Conservation (phyloP, 2,113 vertebrate species). For the Muscicapa adusta region DNA sequence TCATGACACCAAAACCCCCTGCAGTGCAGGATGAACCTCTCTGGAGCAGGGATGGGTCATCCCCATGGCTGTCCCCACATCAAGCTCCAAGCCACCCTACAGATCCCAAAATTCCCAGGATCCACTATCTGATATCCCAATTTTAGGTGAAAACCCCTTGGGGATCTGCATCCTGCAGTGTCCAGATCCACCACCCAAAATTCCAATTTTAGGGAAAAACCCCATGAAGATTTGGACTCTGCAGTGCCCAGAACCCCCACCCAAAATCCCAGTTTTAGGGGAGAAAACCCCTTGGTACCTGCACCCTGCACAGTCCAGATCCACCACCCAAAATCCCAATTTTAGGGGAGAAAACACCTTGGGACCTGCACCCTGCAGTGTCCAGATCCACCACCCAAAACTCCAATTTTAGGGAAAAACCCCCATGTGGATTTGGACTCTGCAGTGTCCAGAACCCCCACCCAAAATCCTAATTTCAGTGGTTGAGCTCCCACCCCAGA, state of each 20-base stretch:
- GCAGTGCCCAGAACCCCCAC: rapidly evolving
- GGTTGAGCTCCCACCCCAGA: not conserved
- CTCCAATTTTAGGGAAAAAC: not conserved
- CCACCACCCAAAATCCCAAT: not conserved
- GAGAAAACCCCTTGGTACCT: rapidly evolving
- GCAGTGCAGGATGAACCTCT: rapidly evolving
- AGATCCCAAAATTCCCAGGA: not conserved
- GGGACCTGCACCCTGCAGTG: rapidly evolving
- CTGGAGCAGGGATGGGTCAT: not conserved
- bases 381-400: not conserved
- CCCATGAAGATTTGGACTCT: rapidly evolving
- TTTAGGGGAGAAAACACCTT: not conserved
- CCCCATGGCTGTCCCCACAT: rapidly evolving
- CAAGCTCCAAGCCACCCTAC: not conserved
- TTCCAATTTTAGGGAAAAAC: not conserved
- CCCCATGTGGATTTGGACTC: rapidly evolving
- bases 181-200: not conserved
- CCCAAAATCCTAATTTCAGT: not conserved
- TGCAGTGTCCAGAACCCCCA: rapidly evolving
- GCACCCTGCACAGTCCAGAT: rapidly evolving
- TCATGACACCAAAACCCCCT: not conserved
- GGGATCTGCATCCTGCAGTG: not conserved
- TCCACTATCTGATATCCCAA: rapidly evolving
- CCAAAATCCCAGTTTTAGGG: not conserved
- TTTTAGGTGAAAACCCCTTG: not conserved